Evolutionary conservation across 1,140 invertebrate species (phyloP), one percentile per base, ranked within the genome.

Genomic region (Papilio machaon): DNA sequence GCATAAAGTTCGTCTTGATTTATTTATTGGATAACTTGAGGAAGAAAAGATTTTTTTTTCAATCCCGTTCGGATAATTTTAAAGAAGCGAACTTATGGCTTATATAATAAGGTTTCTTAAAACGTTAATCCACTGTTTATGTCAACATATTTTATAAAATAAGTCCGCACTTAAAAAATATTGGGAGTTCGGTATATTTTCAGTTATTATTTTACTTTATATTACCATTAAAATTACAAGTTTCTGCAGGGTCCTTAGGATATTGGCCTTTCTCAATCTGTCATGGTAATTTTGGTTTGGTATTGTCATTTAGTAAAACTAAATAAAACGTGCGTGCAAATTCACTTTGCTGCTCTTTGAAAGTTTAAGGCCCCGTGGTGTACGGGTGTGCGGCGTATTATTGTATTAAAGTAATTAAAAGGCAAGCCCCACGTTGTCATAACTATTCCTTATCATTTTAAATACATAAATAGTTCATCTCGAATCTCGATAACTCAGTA

Each of bases 281-380:
- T 83, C 81, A 86, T 87, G 87, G 89, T 87, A 91, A 85, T 86
- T 86, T 87, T 49, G 15, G 88, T 90, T 92, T 82, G 88, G 85
- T 89, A 89, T 70, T 70, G 64, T 70, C 64, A 70, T 15, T 70
- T 70, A 38, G 64, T 70, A 70, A 70, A 70, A 30, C 64, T 30
- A 88, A 88, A 90, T 88, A 90, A 91, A 93, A 91, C 89, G 89
- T 91, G 90, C 87, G 84, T 87, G 83, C 82, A 64, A 88, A 35
- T 30, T 64, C 11, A 13, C 11, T 70, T 30, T 35, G 13, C 64
- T 70, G 11, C 30, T 70, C 64, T 70, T 70, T 70, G 64, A 70
- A 38, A 38, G 30, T 35, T 30, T 64, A 23, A 64, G 19, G 60
- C 23, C 64, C 64, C 64, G 64, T 70, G 60, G 88, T 88, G 83